Evolutionary conservation across 1,140 invertebrate genomes (phyloP), one percentile per base, ranked within the genome.

Genomic region (Psix sp.): DNA sequence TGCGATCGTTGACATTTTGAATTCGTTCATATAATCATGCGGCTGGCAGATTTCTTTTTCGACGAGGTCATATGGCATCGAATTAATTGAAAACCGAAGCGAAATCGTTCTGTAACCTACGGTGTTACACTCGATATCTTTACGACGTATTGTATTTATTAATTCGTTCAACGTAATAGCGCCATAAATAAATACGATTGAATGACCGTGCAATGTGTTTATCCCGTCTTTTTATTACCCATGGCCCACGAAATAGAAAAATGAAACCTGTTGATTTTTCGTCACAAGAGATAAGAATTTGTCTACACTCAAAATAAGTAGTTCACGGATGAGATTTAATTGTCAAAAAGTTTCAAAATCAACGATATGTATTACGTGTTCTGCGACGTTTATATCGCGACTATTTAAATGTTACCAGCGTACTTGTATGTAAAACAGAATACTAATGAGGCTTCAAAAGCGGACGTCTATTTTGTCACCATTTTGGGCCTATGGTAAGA

Each of bases 391-490:
- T 60, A 45, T 33, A 29, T 20, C 46, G 57, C 39, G 43, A 5
- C 18, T 26, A 57, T 45, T 70, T 75, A 24, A 70, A 75, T 75
- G 60, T 59, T 29, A 24, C 24, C 54, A 42, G 43, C 66, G 40
- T 60, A 40, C 42, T 31, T 14, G 33, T 11, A 38, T 24, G 48
- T 24, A 39, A 33, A 31, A 52, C 63, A 21, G 52, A 59, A 71
- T 68, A 67, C 57, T 68, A 73, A 63, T 67, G 10, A 16, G 11
- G 15, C 24, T 38, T 45, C 38, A 38, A 59, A 59, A 43, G 39
- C 52, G 40, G 43, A n/a, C 51, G 62, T 24, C 24, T 49, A 36
- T 42, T 67, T 57, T 31, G 51, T 33, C 48, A 51, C 51, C 63
- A 67, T 57, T 40, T 57, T 67, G 63, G 42, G 42, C 33, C 39